These are phyloP conservation scores for Connochaetes taurinus DNA, from an alignment of 2,113 vertebrate species.

Conservation along the genomic window DNA sequence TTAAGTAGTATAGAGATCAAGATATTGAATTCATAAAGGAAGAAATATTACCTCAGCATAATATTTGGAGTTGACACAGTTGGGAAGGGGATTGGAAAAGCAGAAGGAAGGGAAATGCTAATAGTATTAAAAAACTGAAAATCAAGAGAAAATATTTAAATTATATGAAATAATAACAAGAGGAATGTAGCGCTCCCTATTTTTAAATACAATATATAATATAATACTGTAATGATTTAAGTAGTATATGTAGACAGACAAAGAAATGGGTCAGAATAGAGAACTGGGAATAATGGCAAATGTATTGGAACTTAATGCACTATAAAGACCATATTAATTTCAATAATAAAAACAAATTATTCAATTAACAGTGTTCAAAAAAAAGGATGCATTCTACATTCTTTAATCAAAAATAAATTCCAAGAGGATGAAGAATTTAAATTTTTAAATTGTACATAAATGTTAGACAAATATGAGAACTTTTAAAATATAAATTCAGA, in stretches of 20 bases:
- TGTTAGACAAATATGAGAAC: background rate
- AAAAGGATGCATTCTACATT: background rate
- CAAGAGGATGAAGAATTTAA: background rate
- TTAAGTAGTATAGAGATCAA: background rate
- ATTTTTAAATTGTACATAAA: background rate
- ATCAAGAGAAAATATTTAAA: background rate
- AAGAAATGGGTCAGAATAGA: background rate
- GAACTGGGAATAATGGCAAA: background rate
- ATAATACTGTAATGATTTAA: background rate
- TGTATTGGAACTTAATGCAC: background rate
- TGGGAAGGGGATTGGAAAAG: background rate
- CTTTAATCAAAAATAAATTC: background rate
- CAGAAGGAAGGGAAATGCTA: background rate
- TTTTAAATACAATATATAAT: background rate
- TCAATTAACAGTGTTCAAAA: background rate
- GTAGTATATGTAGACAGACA: background rate
- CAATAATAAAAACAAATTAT: background rate
- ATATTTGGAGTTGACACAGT: background rate
- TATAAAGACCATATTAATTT: background rate
- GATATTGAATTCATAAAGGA: background rate
- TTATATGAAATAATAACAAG: background rate
- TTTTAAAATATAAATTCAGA: background rate
- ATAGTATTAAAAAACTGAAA: background rate
- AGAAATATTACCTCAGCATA: background rate
- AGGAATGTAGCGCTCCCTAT: background rate